Evolutionary conservation across 2,888 invertebrate genomes (phyloP), one percentile per base, ranked within the genome.

Genomic region (Torymus aiolomorphi): DNA sequence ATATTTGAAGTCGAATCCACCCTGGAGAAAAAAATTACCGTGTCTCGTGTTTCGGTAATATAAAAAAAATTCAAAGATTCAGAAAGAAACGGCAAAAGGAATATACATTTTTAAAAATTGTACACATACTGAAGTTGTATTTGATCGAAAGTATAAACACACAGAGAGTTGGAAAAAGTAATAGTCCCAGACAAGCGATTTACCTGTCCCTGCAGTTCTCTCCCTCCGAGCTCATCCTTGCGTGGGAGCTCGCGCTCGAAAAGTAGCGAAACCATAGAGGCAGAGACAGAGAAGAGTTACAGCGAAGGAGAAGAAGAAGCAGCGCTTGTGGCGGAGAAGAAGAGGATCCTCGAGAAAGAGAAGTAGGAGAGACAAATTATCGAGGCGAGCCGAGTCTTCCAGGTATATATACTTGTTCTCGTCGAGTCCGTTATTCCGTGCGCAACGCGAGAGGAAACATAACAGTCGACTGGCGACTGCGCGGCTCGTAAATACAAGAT

Each of bases 351-450:
- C 0, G 63, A 56, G 14, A 16, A 18, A n/a, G 54, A 54, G 12
- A 42, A 52, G 54, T 75, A 75, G 82, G 82, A 84, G 82, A 86
- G 86, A 87, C 84, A 85, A 87, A 87, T 87, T 87, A 87, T 86
- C 84, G 83, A 82, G 82, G 83, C 67, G 77, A 49, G 57, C 20
- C 65, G 69, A 31, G 57, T 71, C 70, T 63, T 57, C 16, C 67
- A 18, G 72, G n/a, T n/a, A 67, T 80, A 31, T 31, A 67, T 80
- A 70, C 42, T 70, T 66, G 42, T 57, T 4, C 42, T 42, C 2
- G 31, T 8, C 31, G 24, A 56, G 51, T 16, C 66, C 72, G 65
- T 72, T 66, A 59, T 72, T 8, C 8, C 65, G 24, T 24, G 13
- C 57, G 16, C 3, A 52, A 18, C n/a, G 16, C 42, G 8, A 42